phyloP scores from a whole-genome alignment of 1,140 invertebrate species.

The Heliconius nattereri region DNA sequence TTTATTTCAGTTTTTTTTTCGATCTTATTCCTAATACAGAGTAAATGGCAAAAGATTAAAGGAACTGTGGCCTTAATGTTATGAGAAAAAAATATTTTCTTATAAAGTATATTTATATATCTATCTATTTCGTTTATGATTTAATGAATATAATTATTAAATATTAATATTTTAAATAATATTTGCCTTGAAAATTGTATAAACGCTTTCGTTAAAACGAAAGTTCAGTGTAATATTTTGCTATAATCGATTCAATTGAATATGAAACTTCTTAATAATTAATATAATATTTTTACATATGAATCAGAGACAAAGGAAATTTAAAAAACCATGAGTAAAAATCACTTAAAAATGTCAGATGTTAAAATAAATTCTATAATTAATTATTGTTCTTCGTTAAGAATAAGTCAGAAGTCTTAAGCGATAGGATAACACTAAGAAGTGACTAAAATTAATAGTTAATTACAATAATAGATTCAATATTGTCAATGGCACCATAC shows the following conservation, averaged over 20 bases:
- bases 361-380: slow-evolving; percentile 29
- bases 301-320: neutral
- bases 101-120: slow-evolving; percentile 18
- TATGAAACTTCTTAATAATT: neutral
- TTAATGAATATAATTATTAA: slow-evolving; percentile 21
- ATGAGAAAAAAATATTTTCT: slow-evolving; percentile 3
- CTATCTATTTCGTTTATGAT: slow-evolving; percentile 12
- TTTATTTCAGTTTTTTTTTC: neutral
- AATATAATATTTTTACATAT: slow-evolving; percentile 9
- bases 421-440: slow-evolving; percentile 31
- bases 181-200: neutral
- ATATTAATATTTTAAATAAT: slow-evolving; percentile 3
- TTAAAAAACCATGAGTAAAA: slow-evolving; percentile 8
- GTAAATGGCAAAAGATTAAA: slow-evolving; percentile 28
- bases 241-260: neutral
- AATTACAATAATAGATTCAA: slow-evolving; percentile 62
- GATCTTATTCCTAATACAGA: neutral
- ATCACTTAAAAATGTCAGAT: slow-evolving; percentile 10
- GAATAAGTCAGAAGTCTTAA: slow-evolving; percentile 32
- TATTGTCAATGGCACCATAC: slow-evolving; percentile 76
- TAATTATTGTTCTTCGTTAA: slow-evolving; percentile 36
- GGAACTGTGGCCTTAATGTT: slow-evolving; percentile 19
- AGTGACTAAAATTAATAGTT: slow-evolving; percentile 25
- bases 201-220: neutral
- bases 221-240: neutral